Evolutionary conservation across 2,888 invertebrate genomes (phyloP).

Genomic region (Adelphocoris suturalis): DNA sequence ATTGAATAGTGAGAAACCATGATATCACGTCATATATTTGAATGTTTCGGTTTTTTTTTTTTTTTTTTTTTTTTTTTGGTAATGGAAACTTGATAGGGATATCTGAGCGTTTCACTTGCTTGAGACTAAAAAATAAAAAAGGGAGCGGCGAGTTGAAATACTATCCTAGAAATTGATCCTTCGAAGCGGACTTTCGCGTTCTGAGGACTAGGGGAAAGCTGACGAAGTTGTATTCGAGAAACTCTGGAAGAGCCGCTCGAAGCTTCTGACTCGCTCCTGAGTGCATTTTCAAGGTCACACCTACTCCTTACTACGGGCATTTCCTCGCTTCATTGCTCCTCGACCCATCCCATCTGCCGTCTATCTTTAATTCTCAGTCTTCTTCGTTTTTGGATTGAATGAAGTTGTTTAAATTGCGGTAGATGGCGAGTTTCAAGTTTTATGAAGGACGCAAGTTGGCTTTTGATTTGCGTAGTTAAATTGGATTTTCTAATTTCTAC

Average conservation of each 20-base stretch:
- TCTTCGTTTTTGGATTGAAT: too few relatives aligned
- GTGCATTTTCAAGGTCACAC: slow-evolving; percentile 16
- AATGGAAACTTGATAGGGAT: too few relatives aligned
- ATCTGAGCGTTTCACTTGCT: not conserved
- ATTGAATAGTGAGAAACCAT: too few relatives aligned
- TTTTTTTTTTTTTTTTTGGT: too few relatives aligned
- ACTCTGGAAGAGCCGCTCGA: not conserved
- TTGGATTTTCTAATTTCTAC: too few relatives aligned
- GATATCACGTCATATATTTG: too few relatives aligned
- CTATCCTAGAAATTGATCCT: slow-evolving; percentile 18
- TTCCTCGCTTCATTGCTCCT: not conserved
- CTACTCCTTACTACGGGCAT: not conserved
- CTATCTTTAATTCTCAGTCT: too few relatives aligned
- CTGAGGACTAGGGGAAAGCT: not conserved
- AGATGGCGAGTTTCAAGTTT: too few relatives aligned
- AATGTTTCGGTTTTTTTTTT: too few relatives aligned
- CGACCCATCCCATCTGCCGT: not conserved
- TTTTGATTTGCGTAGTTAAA: too few relatives aligned
- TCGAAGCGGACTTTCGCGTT: not conserved
- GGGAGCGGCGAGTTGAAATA: slow-evolving; percentile 12
- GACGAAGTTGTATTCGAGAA: not conserved
- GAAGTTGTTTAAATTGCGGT: too few relatives aligned
- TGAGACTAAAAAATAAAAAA: not conserved
- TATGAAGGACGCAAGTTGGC: too few relatives aligned
- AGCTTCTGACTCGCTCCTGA: not conserved